Evolutionary conservation across 2,888 invertebrate species (phyloP).

Genomic region (Microctonus aethiopoides): DNA sequence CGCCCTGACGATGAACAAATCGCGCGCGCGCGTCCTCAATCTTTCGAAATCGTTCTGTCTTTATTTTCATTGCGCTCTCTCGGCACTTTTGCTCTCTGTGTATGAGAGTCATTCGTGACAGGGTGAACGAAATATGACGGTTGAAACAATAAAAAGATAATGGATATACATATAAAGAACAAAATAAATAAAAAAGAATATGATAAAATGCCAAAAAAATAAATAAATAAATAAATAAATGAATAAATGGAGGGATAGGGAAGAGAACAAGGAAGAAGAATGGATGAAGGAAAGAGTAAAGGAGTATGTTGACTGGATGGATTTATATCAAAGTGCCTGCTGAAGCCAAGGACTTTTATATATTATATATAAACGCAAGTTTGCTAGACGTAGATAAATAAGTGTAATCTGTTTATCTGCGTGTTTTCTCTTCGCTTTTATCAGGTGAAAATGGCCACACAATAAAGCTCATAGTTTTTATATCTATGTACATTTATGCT

Average conservation of each 20-base stretch:
- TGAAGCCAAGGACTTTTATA: neutral
- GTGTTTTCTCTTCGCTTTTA: neutral
- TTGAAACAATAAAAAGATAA: neutral
- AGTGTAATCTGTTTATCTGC: constrained; percentile 11
- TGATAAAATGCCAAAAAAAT: no score
- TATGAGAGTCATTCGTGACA: neutral
- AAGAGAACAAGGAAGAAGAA: neutral
- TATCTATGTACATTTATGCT: no score
- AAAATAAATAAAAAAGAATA: neutral
- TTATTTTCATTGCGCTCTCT: neutral
- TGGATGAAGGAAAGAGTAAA: neutral
- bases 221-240: no score
- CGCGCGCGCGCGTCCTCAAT: constrained; percentile 33
- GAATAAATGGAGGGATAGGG: neutral
- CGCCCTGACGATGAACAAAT: constrained; percentile 26
- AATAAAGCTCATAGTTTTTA: neutral
- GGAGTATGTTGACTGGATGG: neutral
- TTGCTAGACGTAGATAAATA: constrained; percentile 10
- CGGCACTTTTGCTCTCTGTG: neutral
- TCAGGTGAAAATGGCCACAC: neutral
- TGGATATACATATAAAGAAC: neutral
- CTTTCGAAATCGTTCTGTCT: constrained; percentile 27
- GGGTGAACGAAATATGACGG: neutral
- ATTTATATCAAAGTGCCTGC: neutral
- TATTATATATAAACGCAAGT: neutral